Evolutionary conservation across 2,797 vertebrate genomes (phyloP).

Genomic region (Anisognathus igniventris): DNA sequence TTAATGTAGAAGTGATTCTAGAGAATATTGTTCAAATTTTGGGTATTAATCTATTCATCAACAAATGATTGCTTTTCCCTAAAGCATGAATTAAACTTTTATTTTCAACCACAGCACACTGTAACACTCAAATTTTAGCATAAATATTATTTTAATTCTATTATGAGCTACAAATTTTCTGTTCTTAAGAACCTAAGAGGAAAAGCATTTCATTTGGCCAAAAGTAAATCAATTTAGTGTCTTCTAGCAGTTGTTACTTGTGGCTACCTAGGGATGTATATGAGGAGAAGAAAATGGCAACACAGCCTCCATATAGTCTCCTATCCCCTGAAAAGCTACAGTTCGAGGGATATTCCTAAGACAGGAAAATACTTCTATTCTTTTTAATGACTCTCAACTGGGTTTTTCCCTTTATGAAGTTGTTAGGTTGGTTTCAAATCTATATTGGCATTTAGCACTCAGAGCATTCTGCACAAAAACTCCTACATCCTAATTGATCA

Average conservation of each 20-base stretch:
- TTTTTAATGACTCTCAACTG: background rate
- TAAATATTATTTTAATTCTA: background rate
- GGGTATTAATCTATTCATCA: background rate
- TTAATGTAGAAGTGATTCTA: background rate
- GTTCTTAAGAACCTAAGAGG: background rate
- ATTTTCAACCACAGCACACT: background rate
- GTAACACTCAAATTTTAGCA: background rate
- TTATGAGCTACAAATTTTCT: background rate
- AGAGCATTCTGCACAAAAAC: background rate
- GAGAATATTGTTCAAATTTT: background rate
- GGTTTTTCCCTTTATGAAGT: background rate
- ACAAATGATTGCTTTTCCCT: background rate
- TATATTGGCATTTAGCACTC: background rate
- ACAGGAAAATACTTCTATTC: background rate
- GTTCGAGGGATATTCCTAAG: background rate
- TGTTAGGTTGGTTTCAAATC: background rate
- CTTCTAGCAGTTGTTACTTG: background rate
- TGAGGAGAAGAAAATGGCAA: background rate
- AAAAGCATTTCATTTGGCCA: rapidly evolving
- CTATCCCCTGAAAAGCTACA: background rate
- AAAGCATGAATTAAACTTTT: background rate
- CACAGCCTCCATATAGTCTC: background rate
- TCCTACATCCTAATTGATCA: conserved; percentile 2
- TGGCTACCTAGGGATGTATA: background rate
- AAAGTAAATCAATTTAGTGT: background rate